Base-by-base conservation (phyloP, 2,113 vertebrate species). In the Platysternon megacephalum region DNA sequence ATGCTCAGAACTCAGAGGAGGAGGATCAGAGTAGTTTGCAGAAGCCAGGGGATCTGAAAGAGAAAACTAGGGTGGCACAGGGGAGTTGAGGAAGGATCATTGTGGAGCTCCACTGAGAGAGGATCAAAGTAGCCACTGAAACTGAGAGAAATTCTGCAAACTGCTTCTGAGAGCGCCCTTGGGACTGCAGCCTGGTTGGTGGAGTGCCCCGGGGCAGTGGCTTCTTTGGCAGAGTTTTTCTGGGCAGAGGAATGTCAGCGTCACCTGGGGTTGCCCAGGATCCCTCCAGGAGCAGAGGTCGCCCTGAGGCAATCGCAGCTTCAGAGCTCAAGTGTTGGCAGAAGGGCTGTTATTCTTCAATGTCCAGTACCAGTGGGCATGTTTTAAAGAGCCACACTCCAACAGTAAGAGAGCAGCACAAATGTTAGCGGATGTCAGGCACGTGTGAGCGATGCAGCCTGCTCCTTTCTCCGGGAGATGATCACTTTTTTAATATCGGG, bases 351-450 rank as follows among this genome's bases (percentile, higher is more conserved):
- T 68, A 42, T 82, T 94, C 65, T 79, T 90, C 56, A 6, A 26
- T 21, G 1, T 82, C 32, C 53, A 84, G 90, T 78, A 79, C 52
- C 49, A 22, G 90, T 58, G 82, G 13, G 10, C 7, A 14, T 19
- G 8, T 46, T 97, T 85, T 86, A 93, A 96, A 94, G 93, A 94
- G 82, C 82, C 68, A 3, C n/a, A 13, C 42, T 81, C 21, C 28
- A 28, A 2, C n/a, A 14, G 76, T 29, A 89, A 49, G 49, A 53
- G 35, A 58, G 9, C 55, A 53, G 56, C 58, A 76, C 3, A 28
- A 87, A 87, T 8, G 11, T 55, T 56, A 91, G 78, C 65, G 89
- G 84, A 46, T 91, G 56, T 26, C 39, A 1, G 8, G 46, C 9
- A 55, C 91, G 68, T 87, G 85, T 79, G 83, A 81, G 42, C 92